Evolutionary conservation across 2,797 vertebrate genomes (phyloP).

Genomic region (Parauchenoglanis ngamensis): DNA sequence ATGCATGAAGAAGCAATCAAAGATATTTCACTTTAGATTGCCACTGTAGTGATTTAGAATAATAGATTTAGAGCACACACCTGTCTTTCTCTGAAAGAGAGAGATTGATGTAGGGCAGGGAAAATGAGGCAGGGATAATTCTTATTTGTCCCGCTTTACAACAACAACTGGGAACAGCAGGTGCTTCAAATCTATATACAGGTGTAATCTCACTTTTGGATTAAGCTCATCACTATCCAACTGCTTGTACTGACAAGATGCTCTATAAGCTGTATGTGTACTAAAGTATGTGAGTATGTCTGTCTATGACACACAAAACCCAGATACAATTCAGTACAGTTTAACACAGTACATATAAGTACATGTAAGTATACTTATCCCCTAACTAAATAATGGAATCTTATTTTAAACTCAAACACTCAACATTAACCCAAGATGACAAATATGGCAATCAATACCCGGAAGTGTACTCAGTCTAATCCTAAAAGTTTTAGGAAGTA

Average conservation of each 20-base stretch:
- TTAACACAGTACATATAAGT: neutral
- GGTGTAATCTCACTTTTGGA: conserved; percentile 62
- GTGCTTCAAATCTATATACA: conserved; percentile 48
- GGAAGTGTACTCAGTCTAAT: neutral
- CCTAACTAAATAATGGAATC: neutral
- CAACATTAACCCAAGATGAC: too few species aligned
- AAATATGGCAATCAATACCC: neutral
- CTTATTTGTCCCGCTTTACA: neutral
- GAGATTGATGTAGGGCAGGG: neutral
- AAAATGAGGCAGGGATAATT: conserved; percentile 13
- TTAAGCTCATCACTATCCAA: conserved; percentile 49
- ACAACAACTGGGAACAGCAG: conserved; percentile 23
- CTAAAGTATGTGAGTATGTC: neutral
- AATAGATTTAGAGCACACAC: neutral
- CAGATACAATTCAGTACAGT: neutral
- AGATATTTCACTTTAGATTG: conserved; percentile 7
- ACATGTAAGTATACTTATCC: neutral
- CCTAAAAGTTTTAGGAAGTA: neutral
- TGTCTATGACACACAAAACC: neutral
- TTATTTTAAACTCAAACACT: neutral
- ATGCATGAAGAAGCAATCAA: conserved; percentile 22
- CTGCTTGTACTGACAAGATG: conserved; percentile 60
- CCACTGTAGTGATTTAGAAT: conserved; percentile 18
- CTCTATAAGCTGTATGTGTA: conserved; percentile 29
- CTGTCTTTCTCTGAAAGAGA: conserved; percentile 8